These are phyloP conservation scores for Lates japonicus DNA, from an alignment of 2,797 vertebrate genomes.

Conservation along the genomic window DNA sequence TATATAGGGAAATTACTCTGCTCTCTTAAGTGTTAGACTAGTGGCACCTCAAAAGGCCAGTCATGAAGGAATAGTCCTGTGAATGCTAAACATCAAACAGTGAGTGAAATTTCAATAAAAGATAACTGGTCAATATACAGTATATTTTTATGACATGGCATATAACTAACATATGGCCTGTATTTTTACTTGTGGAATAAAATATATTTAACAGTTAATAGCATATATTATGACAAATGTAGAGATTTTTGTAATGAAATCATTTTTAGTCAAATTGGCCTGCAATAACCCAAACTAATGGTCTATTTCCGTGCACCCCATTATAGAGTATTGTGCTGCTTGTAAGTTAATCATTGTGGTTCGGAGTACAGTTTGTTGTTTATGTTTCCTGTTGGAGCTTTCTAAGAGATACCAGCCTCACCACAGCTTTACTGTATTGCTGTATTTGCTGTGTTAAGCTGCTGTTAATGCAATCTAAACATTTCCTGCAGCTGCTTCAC, in stretches of 20 bases:
- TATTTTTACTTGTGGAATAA: too few species aligned
- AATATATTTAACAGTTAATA: too few species aligned
- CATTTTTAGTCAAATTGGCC: background rate
- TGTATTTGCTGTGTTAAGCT: slow-evolving; percentile 8
- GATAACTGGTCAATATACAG: too few species aligned
- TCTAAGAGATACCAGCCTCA: background rate
- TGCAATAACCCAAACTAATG: background rate
- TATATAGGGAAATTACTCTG: slow-evolving; percentile 2
- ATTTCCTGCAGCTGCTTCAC: slow-evolving; percentile 13
- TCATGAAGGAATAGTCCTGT: background rate
- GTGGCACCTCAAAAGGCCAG: slow-evolving; percentile 11
- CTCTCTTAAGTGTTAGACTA: background rate
- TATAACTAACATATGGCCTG: too few species aligned
- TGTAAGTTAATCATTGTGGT: background rate
- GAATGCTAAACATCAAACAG: background rate
- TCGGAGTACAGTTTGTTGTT: background rate
- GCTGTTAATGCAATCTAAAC: slow-evolving; percentile 21
- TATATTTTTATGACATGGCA: too few species aligned
- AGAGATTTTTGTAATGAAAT: background rate
- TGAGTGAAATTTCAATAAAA: background rate
- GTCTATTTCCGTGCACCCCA: background rate
- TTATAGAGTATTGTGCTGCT: background rate
- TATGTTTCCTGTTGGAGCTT: background rate
- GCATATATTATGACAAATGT: too few species aligned
- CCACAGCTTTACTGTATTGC: background rate